These are phyloP conservation scores for Danio choprae DNA, from an alignment of 2,797 vertebrate species.

Conservation along the genomic window DNA sequence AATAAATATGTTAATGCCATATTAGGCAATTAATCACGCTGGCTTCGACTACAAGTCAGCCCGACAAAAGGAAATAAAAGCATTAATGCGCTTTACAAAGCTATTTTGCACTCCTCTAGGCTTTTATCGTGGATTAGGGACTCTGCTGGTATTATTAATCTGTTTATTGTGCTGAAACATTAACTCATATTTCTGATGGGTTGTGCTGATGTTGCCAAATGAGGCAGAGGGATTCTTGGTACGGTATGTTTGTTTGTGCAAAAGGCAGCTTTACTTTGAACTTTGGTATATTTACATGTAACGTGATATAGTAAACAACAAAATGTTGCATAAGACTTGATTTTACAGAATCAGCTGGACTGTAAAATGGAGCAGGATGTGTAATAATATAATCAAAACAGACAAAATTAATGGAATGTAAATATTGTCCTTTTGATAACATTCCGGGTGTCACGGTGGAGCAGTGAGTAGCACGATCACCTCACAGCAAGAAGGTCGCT, in stretches of 20 bases:
- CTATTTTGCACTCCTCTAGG: conserved; percentile 63
- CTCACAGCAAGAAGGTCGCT: too few species aligned
- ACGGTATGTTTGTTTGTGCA: neutral
- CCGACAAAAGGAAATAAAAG: conserved; percentile 62
- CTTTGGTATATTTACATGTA: neutral
- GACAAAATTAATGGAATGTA: too few species aligned
- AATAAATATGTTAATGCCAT: conserved; percentile 70
- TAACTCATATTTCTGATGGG: conserved; percentile 6
- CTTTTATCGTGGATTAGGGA: conserved; percentile 65
- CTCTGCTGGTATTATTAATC: conserved; percentile 69
- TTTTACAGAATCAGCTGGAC: neutral
- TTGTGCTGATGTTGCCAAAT: neutral
- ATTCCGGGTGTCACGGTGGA: too few species aligned
- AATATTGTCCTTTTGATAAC: too few species aligned
- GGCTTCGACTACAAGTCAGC: conserved; percentile 68
- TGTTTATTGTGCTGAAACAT: conserved; percentile 20
- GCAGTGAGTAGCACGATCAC: too few species aligned
- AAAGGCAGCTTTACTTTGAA: neutral
- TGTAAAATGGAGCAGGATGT: too few species aligned
- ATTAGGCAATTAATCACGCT: conserved; percentile 73
- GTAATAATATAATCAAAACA: too few species aligned
- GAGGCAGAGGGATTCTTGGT: neutral
- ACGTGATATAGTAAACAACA: neutral
- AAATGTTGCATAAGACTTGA: neutral
- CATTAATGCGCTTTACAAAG: conserved; percentile 65